phyloP scores from a whole-genome alignment of 2,888 invertebrate genomes.

The Gortyna flavago region DNA sequence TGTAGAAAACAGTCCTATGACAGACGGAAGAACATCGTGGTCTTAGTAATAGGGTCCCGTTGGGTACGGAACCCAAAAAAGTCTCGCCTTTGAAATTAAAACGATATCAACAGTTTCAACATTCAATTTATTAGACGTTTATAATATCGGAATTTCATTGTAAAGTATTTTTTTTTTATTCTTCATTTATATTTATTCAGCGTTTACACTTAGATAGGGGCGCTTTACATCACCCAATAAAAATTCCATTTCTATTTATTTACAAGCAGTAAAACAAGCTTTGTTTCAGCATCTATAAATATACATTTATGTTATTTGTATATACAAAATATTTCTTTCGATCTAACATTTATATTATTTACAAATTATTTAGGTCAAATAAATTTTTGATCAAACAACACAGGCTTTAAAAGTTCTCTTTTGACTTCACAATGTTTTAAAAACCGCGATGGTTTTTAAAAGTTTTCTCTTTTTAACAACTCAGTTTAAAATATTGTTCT shows the following conservation, averaged over 20 bases:
- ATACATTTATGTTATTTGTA: conserved; percentile 65
- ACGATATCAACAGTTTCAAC: conserved; percentile 66
- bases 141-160: conserved; percentile 65
- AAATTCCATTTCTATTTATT: conserved; percentile 66
- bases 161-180: conserved; percentile 62
- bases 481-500: conserved; percentile 30
- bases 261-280: conserved; percentile 72
- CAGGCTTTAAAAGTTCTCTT: conserved; percentile 41
- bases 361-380: conserved; percentile 52
- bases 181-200: conserved; percentile 65
- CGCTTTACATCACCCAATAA: conserved; percentile 52
- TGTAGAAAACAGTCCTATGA: too few species aligned
- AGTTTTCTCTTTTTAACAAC: conserved; percentile 55
- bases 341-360: conserved; percentile 65
- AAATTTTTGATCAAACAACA: conserved; percentile 50
- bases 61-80: not conserved
- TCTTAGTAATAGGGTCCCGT: not conserved
- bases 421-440: conserved; percentile 37
- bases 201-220: conserved; percentile 36
- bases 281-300: conserved; percentile 65
- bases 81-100: conserved; percentile 27
- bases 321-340: conserved; percentile 67
- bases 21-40: not conserved
- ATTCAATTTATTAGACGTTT: conserved; percentile 75
- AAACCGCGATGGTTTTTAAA: conserved; percentile 32